These are phyloP conservation scores for Poliocrania exsul DNA, from an alignment of 2,797 vertebrate species.

Conservation along the genomic window DNA sequence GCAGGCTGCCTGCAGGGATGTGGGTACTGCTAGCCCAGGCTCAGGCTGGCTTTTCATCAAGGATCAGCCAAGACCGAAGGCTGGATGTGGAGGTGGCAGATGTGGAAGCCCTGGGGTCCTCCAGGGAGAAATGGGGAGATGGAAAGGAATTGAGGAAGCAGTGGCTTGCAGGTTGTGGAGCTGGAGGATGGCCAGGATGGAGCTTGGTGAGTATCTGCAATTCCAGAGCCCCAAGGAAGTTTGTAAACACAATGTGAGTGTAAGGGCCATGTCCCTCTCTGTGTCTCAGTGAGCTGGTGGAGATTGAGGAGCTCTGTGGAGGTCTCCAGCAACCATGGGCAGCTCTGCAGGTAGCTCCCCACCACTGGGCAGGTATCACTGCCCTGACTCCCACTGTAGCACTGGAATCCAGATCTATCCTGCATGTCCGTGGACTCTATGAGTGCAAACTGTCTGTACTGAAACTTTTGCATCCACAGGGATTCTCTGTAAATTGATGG, in stretches of 20 bases:
- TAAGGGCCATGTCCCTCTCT: not conserved
- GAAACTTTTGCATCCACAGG: not conserved
- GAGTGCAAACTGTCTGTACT: not conserved
- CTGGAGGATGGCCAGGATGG: not conserved
- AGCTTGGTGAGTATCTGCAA: not conserved
- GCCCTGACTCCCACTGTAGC: rapidly evolving
- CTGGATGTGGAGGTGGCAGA: not conserved
- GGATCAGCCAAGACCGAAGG: not conserved
- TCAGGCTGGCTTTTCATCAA: not conserved
- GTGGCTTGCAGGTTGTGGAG: not conserved
- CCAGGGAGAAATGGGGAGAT: not conserved
- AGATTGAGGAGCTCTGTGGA: rapidly evolving
- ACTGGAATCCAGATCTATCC: not conserved
- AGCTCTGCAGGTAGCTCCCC: not conserved
- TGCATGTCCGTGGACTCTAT: not conserved
- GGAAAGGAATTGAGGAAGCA: not conserved
- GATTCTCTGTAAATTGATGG: rapidly evolving
- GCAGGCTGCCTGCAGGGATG: rapidly evolving
- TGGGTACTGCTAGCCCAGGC: not conserved
- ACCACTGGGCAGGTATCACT: not conserved
- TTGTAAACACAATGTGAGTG: not conserved
- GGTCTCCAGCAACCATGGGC: not conserved
- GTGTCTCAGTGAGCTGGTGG: not conserved
- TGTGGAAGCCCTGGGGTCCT: not conserved
- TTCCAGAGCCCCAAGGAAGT: not conserved